A percentile compares a stretch with the other conserved stretches of the same genome.
Evolutionary conservation across 2,888 invertebrate genomes (phyloP).

Genomic region (Pimpla rufipes): DNA sequence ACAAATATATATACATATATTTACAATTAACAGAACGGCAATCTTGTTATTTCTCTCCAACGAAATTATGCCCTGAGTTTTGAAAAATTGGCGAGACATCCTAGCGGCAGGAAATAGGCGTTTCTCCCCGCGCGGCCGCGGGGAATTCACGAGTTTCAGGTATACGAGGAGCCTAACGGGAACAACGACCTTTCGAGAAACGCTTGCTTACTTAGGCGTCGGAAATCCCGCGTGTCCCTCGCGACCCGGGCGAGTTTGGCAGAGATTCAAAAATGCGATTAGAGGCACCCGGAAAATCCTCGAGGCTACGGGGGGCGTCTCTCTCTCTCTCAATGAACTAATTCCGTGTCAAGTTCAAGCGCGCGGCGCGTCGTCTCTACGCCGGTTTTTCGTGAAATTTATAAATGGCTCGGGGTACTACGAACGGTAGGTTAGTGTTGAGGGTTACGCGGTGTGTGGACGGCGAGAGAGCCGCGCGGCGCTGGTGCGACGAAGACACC

Average conservation of each 20-base stretch:
- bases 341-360: conserved; percentile 64
- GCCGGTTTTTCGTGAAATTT: conserved; percentile 48
- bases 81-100: not conserved
- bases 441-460: conserved; percentile 46
- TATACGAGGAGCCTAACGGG: conserved; percentile 42
- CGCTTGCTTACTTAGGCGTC: conserved; percentile 30
- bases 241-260: conserved; percentile 28
- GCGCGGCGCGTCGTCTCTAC: not conserved
- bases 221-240: not conserved
- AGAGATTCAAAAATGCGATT: conserved; percentile 48
- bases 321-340: conserved; percentile 52
- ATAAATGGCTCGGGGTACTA: conserved; percentile 55
- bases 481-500: conserved; percentile 4
- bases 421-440: conserved; percentile 57
- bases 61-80: too few species aligned
- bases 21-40: too few species aligned
- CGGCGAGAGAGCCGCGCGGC: not conserved
- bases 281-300: conserved; percentile 42
- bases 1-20: not conserved
- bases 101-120: not conserved
- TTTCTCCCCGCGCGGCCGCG: not conserved
- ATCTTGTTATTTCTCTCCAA: too few species aligned
- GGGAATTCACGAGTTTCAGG: conserved; percentile 41
- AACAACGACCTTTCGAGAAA: conserved; percentile 60
- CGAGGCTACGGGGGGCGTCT: conserved; percentile 17